Conservation (phyloP, 2,888 invertebrate genomes). For the Phlogophora meticulosa region DNA sequence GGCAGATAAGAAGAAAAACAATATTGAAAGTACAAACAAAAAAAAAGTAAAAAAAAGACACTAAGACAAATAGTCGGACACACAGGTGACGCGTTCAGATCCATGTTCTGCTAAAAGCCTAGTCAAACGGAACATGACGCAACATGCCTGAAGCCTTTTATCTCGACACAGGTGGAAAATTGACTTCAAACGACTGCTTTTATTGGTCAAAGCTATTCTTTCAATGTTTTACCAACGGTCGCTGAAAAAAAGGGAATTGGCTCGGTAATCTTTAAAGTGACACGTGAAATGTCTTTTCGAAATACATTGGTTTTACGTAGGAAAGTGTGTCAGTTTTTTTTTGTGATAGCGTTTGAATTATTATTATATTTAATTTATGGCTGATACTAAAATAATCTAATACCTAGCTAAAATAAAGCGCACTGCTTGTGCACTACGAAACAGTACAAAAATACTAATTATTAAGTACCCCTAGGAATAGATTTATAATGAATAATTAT, state of each 20-base stretch:
- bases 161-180: conserved; percentile 23
- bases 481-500: too few relatives aligned
- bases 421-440: too few relatives aligned
- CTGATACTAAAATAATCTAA: too few relatives aligned
- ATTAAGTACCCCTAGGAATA: too few relatives aligned
- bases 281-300: conserved; percentile 1
- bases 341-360: neutral
- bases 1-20: neutral
- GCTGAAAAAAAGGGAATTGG: conserved; percentile 5
- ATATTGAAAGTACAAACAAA: conserved; percentile 3
- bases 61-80: neutral
- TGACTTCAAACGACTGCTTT: conserved; percentile 60
- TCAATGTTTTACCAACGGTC: conserved; percentile 11
- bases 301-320: conserved; percentile 1
- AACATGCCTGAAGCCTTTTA: conserved; percentile 38
- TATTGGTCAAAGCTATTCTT: conserved; percentile 17
- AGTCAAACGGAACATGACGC: conserved; percentile 33
- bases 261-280: conserved; percentile 10
- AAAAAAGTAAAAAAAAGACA: too few relatives aligned
- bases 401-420: too few relatives aligned
- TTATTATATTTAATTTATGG: neutral
- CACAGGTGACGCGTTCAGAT: neutral
- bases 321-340: neutral
- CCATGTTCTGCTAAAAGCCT: conserved; percentile 25
- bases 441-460: too few relatives aligned